Conservation (phyloP, 64 coral and sea anemone species). For the Actinia equina region DNA sequence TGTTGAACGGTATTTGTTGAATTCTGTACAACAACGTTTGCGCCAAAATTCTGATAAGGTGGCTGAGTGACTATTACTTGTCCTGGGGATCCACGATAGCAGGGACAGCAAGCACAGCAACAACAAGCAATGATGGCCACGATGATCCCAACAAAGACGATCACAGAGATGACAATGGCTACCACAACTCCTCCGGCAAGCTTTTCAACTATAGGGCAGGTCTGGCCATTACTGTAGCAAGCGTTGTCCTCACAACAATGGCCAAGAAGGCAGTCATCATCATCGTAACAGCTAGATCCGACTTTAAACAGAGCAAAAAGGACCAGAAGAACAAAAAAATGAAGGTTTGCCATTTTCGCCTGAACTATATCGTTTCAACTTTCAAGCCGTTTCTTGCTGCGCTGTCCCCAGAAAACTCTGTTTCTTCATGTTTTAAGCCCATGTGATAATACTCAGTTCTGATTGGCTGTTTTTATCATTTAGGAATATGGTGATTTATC, state of each 20-base stretch:
- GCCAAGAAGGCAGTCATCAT: neutral
- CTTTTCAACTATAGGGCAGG: neutral
- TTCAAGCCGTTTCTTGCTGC: no score
- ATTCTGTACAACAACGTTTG: neutral
- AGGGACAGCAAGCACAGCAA: conserved; percentile 39
- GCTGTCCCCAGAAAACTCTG: no score
- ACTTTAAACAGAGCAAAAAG: neutral
- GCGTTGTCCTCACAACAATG: neutral
- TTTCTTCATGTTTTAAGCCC: neutral
- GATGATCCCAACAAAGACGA: neutral
- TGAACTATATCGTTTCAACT: neutral
- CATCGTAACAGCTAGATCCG: neutral
- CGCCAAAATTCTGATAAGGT: conserved; percentile 1
- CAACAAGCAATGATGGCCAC: conserved; percentile 7
- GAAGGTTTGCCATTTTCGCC: neutral
- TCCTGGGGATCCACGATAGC: conserved; percentile 6
- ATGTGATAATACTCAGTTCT: neutral
- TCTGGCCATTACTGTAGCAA: neutral
- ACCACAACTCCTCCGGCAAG: conserved; percentile 2
- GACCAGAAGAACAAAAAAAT: neutral
- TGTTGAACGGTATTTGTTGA: neutral
- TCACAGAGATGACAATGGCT: neutral
- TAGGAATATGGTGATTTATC: no score
- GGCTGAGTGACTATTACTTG: neutral
- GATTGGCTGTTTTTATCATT: neutral